A percentile compares a stretch with the other conserved stretches of the same genome.
phyloP scores from a whole-genome alignment of 2,113 vertebrate genomes.

The Notothenia rossii region DNA sequence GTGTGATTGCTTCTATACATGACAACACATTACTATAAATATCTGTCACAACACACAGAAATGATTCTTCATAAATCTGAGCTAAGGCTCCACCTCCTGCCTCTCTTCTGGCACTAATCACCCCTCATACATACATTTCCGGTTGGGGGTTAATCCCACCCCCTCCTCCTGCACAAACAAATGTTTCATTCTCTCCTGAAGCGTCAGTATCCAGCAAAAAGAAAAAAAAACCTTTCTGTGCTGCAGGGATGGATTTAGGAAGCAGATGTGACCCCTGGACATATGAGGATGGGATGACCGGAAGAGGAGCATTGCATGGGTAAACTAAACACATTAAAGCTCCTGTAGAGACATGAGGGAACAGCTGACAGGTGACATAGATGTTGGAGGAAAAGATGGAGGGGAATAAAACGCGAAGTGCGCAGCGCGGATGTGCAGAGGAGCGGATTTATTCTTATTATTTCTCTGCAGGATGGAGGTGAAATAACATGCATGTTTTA shows the following conservation, averaged over 20 bases:
- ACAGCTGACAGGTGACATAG: neutral
- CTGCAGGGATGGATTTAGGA: neutral
- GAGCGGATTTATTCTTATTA: neutral
- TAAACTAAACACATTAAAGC: no score
- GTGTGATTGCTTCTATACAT: no score
- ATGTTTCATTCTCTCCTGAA: constrained; percentile 5
- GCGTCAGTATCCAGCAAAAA: neutral
- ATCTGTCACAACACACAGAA: neutral
- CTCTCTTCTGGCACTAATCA: constrained; percentile 10
- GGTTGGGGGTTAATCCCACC: constrained; percentile 47
- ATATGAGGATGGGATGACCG: neutral
- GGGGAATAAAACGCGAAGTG: neutral
- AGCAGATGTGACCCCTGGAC: no score
- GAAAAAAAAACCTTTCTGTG: neutral
- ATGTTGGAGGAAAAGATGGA: neutral
- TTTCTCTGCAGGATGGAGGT: neutral
- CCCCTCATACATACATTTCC: constrained; percentile 22
- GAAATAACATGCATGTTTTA: neutral
- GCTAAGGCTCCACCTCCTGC: constrained; percentile 11
- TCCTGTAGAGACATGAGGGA: neutral
- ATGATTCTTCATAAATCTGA: no score
- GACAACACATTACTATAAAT: no score
- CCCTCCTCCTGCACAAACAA: constrained; percentile 35
- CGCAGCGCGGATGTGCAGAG: neutral
- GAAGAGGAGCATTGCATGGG: no score